Conservation (phyloP, 1,140 invertebrate genomes). For the Drosophila parabipectinata region DNA sequence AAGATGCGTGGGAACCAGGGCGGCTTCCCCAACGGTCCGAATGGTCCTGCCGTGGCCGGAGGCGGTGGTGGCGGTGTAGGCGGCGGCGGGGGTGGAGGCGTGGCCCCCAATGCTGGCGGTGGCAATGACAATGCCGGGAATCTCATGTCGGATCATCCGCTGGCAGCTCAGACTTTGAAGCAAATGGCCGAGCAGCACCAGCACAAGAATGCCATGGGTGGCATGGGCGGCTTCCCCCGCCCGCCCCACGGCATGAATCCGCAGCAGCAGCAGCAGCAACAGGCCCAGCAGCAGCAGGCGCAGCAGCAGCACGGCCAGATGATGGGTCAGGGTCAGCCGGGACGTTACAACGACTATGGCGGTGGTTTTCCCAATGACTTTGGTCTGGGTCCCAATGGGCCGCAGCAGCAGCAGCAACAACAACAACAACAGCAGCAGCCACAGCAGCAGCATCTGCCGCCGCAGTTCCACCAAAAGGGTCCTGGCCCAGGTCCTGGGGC, state of each 20-base stretch:
- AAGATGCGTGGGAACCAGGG: constrained; percentile 58
- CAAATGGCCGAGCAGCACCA: constrained; percentile 98
- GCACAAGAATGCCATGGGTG: constrained; percentile 89
- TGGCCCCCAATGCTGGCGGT: constrained; percentile 25
- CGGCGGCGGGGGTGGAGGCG: constrained; percentile 17
- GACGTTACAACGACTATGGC: constrained; percentile 75
- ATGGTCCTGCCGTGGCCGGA: constrained; percentile 16
- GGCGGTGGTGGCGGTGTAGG: constrained; percentile 78
- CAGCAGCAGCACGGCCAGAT: constrained; percentile 63
- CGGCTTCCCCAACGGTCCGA: constrained; percentile 58
- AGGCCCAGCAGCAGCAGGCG: constrained; percentile 59
- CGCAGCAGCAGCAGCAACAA: constrained; percentile 63
- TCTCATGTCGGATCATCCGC: constrained; percentile 89
- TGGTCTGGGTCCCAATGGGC: constrained; percentile 56
- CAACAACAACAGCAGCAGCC: constrained; percentile 74
- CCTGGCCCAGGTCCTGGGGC: constrained; percentile 49
- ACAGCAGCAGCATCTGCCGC: constrained; percentile 78
- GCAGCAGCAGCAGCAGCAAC: constrained; percentile 52
- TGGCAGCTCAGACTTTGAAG: constrained; percentile 96
- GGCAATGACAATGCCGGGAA: constrained; percentile 42
- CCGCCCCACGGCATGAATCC: constrained; percentile 75
- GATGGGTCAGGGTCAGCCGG: constrained; percentile 52
- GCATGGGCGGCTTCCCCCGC: constrained; percentile 83
- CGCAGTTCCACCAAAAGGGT: constrained; percentile 81
- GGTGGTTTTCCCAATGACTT: constrained; percentile 74